These are phyloP conservation scores for Sebastes vulpes DNA, from an alignment of 2,797 vertebrate genomes.

Conservation along the genomic window DNA sequence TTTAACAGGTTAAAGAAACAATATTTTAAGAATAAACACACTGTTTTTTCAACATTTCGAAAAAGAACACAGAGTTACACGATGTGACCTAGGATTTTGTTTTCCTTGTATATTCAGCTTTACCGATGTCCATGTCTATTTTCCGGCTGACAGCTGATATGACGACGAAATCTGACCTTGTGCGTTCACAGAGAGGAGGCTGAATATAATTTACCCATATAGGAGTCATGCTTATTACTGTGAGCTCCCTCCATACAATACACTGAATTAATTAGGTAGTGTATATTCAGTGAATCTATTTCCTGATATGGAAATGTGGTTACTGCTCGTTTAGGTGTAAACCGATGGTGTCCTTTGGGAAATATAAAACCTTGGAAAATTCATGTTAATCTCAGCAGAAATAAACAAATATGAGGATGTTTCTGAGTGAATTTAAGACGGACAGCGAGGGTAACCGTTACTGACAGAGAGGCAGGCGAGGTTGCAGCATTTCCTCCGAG, in stretches of 20 bases:
- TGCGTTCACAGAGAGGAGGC: background rate
- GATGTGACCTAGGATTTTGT: background rate
- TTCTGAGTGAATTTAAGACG: background rate
- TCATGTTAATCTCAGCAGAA: background rate
- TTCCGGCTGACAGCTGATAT: background rate
- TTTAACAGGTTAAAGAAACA: background rate
- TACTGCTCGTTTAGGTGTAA: background rate
- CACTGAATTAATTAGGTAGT: background rate
- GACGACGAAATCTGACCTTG: constrained; percentile 35
- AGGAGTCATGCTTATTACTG: background rate
- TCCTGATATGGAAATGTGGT: background rate
- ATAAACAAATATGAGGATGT: constrained; percentile 2
- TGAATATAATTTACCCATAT: constrained; percentile 20
- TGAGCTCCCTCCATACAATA: background rate
- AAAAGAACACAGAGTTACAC: background rate
- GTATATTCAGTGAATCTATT: background rate
- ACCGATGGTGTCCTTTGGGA: background rate
- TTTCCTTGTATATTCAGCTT: constrained; percentile 16
- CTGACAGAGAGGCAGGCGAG: constrained; percentile 32
- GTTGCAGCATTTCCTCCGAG: constrained; percentile 23
- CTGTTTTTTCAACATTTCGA: background rate
- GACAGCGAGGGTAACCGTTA: constrained; percentile 21
- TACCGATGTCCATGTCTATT: background rate
- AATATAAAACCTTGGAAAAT: constrained; percentile 7
- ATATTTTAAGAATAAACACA: background rate